phyloP scores from a whole-genome alignment of 2,113 vertebrate species.

The Mesoclemmys tuberculata region DNA sequence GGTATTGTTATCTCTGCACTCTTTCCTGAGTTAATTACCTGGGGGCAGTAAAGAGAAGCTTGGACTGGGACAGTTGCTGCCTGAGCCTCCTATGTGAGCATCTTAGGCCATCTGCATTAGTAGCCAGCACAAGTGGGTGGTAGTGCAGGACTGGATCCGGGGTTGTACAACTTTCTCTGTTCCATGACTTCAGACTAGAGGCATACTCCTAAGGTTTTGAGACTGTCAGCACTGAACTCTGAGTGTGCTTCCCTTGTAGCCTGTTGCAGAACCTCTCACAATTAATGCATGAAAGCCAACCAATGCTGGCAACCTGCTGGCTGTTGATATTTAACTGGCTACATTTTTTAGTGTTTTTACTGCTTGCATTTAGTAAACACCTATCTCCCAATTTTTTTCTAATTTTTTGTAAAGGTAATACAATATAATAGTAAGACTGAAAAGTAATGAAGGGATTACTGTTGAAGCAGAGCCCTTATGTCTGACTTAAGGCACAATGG shows the following conservation, averaged over 20 bases:
- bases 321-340: neutral
- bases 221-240: neutral
- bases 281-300: neutral
- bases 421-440: neutral
- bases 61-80: accelerated
- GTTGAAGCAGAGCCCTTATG: neutral
- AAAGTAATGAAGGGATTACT: neutral
- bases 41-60: neutral
- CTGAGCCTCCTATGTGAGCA: accelerated
- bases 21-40: neutral
- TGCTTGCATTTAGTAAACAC: neutral
- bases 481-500: accelerated
- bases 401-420: neutral
- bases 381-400: neutral
- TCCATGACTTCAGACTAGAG: neutral
- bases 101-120: accelerated
- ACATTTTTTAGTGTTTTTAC: neutral
- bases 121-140: neutral
- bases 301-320: neutral
- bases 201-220: neutral
- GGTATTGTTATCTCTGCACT: neutral
- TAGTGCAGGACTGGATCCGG: neutral
- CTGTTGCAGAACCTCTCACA: neutral
- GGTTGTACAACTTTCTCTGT: neutral
- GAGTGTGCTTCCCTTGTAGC: neutral